These are phyloP conservation scores for Buphagus erythrorhynchus DNA, from an alignment of 2,797 vertebrate species.

Conservation along the genomic window DNA sequence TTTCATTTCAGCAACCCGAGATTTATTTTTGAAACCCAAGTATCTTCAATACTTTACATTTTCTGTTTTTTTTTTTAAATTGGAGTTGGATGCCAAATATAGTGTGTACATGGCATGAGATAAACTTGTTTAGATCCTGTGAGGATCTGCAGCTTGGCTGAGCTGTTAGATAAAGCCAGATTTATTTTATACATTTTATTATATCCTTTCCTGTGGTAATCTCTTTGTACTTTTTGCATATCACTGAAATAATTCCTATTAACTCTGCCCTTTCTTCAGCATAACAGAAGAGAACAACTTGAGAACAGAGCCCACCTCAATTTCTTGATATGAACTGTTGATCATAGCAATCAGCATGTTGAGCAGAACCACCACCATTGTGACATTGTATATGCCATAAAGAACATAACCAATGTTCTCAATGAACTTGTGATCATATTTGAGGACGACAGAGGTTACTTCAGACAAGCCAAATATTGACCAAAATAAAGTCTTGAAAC, in stretches of 20 bases:
- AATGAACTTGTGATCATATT: conserved; percentile 91
- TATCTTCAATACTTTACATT: not conserved
- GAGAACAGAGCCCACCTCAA: conserved; percentile 82
- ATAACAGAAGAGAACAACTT: not conserved
- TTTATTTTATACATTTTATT: not conserved
- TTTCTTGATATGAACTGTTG: conserved; percentile 98
- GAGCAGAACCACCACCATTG: conserved; percentile 97
- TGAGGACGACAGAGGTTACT: conserved; percentile 95
- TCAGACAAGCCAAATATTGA: conserved; percentile 97
- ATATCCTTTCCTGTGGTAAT: not conserved
- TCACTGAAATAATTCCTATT: not conserved
- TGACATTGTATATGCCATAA: conserved; percentile 98
- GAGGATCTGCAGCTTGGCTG: not conserved
- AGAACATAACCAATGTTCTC: conserved; percentile 92
- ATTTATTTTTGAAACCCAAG: not conserved
- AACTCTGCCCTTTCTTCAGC: not conserved
- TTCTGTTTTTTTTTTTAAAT: not conserved
- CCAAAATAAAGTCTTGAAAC: conserved; percentile 92
- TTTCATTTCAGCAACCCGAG: not conserved
- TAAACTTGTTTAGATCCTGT: not conserved
- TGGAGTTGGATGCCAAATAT: not conserved
- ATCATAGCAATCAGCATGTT: conserved; percentile 99
- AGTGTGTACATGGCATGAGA: not conserved
- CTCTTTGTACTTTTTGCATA: not conserved
- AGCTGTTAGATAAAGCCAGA: not conserved